Conservation (phyloP, 23 tunicate genomes). For the Styela plicata region DNA sequence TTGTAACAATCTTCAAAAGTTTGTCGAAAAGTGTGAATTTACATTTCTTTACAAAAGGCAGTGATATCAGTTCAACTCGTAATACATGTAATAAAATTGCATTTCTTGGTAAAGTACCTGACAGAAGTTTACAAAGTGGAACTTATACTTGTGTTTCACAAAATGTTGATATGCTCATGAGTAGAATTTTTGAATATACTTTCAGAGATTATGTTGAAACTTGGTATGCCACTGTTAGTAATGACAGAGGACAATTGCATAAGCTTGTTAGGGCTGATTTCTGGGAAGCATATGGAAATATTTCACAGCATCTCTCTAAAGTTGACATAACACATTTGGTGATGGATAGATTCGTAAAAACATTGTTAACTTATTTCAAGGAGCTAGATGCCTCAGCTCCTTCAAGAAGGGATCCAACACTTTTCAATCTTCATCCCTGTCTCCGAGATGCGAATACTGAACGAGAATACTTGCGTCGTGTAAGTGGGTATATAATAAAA, state of each 20-base stretch:
- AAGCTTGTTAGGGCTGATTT: conserved; percentile 69
- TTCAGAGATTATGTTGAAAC: conserved; percentile 91
- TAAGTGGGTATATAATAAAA: conserved; percentile 72
- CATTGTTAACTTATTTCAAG: conserved; percentile 34
- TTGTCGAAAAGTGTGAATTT: neutral
- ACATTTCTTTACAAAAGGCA: neutral
- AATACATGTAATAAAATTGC: conserved; percentile 39
- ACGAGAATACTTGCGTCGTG: conserved; percentile 46
- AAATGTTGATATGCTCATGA: conserved; percentile 62
- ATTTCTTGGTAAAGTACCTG: conserved; percentile 61
- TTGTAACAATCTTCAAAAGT: neutral
- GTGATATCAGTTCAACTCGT: neutral
- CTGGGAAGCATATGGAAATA: conserved; percentile 69
- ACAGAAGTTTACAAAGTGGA: conserved; percentile 42
- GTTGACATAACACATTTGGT: conserved; percentile 73
- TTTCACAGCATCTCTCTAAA: conserved; percentile 53
- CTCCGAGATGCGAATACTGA: conserved; percentile 61
- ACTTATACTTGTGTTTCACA: conserved; percentile 54
- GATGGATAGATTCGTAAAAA: conserved; percentile 65
- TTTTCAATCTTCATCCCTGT: conserved; percentile 70
- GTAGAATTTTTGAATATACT: conserved; percentile 73
- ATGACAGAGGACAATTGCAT: conserved; percentile 73
- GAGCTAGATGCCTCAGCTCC: conserved; percentile 48
- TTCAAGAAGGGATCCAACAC: neutral
- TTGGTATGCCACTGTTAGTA: conserved; percentile 86